Conservation (phyloP, 2,797 vertebrate species). For the Gambelia wislizenii region DNA sequence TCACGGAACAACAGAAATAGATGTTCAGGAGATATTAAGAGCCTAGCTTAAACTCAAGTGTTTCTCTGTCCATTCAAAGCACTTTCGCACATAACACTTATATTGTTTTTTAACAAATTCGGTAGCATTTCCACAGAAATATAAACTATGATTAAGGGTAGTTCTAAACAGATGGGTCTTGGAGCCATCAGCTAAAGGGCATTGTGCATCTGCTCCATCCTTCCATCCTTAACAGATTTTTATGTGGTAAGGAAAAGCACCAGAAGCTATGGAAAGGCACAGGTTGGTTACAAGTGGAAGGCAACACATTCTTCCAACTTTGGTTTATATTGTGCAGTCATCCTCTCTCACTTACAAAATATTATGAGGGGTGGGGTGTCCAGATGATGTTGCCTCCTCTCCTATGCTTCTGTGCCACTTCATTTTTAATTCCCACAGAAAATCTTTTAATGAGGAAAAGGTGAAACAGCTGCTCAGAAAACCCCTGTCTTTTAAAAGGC, state of each 20-base stretch:
- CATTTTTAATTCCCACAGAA: neutral
- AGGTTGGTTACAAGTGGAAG: neutral
- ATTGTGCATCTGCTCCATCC: neutral
- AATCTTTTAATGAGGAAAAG: neutral
- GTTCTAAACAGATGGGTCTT: neutral
- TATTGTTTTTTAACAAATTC: too few species aligned
- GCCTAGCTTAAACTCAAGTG: neutral
- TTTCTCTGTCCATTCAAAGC: neutral
- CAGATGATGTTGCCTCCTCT: neutral
- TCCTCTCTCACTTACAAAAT: neutral
- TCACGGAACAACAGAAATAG: neutral
- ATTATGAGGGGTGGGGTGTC: neutral
- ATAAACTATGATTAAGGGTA: neutral
- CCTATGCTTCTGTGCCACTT: neutral
- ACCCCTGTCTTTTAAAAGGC: too few species aligned
- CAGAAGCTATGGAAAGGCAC: neutral
- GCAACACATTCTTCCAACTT: neutral
- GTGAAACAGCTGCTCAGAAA: neutral
- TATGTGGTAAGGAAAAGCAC: neutral
- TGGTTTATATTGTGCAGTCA: neutral
- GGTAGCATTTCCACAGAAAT: neutral
- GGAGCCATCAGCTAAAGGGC: neutral
- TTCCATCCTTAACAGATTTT: neutral
- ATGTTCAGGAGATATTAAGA: neutral
- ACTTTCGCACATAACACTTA: neutral